These are phyloP conservation scores for Molossus alvarezi DNA, from an alignment of 2,797 vertebrate species.

Conservation along the genomic window DNA sequence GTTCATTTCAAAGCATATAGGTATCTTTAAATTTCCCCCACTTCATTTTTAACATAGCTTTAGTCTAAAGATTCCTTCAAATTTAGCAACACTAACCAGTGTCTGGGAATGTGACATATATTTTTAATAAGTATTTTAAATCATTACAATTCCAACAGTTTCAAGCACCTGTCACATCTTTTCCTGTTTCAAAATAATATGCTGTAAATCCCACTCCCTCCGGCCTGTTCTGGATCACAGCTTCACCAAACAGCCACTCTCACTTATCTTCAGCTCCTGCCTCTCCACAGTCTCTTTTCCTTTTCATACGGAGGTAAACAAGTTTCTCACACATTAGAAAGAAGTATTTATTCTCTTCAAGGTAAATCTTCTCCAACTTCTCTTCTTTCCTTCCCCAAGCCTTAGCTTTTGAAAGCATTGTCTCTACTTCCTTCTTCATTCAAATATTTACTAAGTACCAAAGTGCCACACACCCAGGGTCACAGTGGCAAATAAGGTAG, in stretches of 20 bases:
- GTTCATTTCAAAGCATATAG: neutral
- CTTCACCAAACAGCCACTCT: neutral
- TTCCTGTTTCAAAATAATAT: neutral
- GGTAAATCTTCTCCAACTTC: neutral
- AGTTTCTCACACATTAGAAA: slow-evolving; percentile 25
- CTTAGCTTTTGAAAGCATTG: neutral
- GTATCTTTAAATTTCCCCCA: slow-evolving; percentile 73
- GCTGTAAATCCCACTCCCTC: neutral
- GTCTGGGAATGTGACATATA: slow-evolving; percentile 80
- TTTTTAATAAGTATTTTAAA: slow-evolving; percentile 73
- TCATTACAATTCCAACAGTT: slow-evolving; percentile 25
- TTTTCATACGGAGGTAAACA: neutral
- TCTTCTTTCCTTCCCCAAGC: neutral
- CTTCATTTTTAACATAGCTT: slow-evolving; percentile 74
- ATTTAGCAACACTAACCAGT: slow-evolving; percentile 84
- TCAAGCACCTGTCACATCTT: neutral
- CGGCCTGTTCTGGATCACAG: neutral
- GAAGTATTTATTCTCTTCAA: neutral
- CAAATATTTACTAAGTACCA: neutral
- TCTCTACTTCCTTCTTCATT: slow-evolving; percentile 9
- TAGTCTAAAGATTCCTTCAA: slow-evolving; percentile 82
- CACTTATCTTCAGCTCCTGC: neutral
- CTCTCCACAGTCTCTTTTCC: neutral
- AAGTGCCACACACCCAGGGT: neutral
- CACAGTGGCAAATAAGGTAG: neutral